Evolutionary conservation across 92 coral and sea anemone genomes (phyloP).

Genomic region (Porites cylindrica): DNA sequence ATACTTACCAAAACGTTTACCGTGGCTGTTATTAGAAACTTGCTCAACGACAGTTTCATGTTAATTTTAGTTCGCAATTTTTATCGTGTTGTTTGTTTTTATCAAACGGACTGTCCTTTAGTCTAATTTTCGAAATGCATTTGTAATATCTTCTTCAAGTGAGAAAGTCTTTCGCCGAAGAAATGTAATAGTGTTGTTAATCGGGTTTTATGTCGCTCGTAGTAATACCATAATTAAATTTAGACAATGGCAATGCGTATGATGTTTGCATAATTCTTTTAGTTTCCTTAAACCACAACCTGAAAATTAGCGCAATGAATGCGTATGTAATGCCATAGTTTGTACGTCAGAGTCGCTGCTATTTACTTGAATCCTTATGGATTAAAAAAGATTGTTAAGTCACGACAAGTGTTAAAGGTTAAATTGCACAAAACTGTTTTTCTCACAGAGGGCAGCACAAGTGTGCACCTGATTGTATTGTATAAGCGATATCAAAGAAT

Average conservation of each 20-base stretch:
- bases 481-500: too few relatives aligned
- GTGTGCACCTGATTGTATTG: too few relatives aligned
- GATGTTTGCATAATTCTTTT: background rate
- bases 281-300: background rate
- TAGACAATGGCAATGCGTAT: background rate
- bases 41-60: background rate
- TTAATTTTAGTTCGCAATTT: slow-evolving; percentile 8
- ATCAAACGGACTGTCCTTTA: background rate
- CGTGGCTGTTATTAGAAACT: background rate
- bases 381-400: too few relatives aligned
- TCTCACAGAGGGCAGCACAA: too few relatives aligned
- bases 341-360: too few relatives aligned
- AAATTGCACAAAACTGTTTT: too few relatives aligned
- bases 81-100: background rate
- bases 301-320: background rate
- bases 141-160: background rate
- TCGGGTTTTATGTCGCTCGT: background rate
- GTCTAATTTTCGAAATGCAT: background rate
- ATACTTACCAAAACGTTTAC: background rate
- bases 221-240: background rate
- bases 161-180: background rate
- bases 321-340: too few relatives aligned
- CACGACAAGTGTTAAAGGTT: too few relatives aligned
- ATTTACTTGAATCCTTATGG: too few relatives aligned
- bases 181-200: background rate